Percentiles rank a stretch among this genome's conserved stretches.
Evolutionary conservation across 2,888 invertebrate species (phyloP).

Genomic region (Cryptus viduatorius): DNA sequence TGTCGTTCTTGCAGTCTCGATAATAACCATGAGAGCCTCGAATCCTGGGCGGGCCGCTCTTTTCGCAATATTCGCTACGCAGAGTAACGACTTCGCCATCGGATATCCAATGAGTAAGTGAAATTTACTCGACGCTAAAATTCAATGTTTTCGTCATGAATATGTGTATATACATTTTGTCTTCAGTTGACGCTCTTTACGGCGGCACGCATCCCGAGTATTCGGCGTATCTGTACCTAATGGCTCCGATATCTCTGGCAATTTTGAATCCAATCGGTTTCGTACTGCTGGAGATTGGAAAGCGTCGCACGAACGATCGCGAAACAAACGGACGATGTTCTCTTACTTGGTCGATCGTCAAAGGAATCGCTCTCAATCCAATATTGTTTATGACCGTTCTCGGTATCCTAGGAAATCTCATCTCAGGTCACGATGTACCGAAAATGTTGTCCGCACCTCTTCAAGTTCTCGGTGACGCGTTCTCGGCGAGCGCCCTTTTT

Average conservation of each 20-base stretch:
- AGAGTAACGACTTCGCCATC: conserved; percentile 98
- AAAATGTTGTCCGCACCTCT: conserved; percentile 91
- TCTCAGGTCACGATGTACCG: conserved; percentile 93
- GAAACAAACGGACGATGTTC: conserved; percentile 73
- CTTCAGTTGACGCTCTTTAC: conserved; percentile 94
- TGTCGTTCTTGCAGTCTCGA: conserved; percentile 90
- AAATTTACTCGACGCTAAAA: too few relatives aligned
- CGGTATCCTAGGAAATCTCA: conserved; percentile 94
- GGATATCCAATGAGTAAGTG: conserved; percentile 96
- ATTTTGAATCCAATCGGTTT: conserved; percentile 97
- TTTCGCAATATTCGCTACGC: conserved; percentile 97
- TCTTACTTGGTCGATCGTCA: conserved; percentile 83
- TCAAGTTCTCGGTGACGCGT: conserved; percentile 93
- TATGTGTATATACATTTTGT: conserved; percentile 3
- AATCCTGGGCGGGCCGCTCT: conserved; percentile 95
- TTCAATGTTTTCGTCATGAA: background rate
- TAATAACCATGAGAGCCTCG: conserved; percentile 92
- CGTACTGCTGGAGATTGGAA: conserved; percentile 93
- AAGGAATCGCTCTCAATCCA: conserved; percentile 94
- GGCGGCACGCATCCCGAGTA: conserved; percentile 94
- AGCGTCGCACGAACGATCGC: conserved; percentile 83
- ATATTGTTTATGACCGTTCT: conserved; percentile 96
- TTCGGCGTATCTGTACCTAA: conserved; percentile 94
- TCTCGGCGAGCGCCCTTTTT: conserved; percentile 96
- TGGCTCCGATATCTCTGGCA: conserved; percentile 97